phyloP scores from a whole-genome alignment of 2,888 invertebrate genomes.

The Agrochola lychnidis region DNA sequence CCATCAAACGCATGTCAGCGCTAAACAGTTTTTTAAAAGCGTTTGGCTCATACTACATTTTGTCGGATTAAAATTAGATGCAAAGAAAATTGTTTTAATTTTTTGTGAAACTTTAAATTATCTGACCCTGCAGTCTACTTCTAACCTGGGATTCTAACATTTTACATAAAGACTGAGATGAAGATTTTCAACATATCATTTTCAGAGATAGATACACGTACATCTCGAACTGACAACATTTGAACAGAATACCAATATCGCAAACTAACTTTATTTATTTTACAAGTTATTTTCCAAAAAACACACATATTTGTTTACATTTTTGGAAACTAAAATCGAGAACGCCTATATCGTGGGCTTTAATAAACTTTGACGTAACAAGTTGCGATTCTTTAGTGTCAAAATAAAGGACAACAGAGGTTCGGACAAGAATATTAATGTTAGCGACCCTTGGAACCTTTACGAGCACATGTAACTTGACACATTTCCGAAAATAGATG shows the following conservation, averaged over 20 bases:
- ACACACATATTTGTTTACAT: background rate
- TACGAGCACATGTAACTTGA: constrained; percentile 30
- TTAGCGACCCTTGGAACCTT: constrained; percentile 33
- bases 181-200: background rate
- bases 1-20: too few relatives aligned
- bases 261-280: background rate
- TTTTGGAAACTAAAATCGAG: background rate
- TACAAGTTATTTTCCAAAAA: background rate
- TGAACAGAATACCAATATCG: background rate
- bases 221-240: background rate
- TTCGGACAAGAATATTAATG: constrained; percentile 53
- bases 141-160: too few relatives aligned
- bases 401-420: constrained; percentile 40
- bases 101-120: background rate
- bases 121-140: background rate
- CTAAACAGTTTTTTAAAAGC: too few relatives aligned
- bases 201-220: background rate
- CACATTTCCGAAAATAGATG: constrained; percentile 32
- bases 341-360: background rate
- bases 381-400: constrained; percentile 46
- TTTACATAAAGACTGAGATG: background rate
- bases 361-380: constrained; percentile 26
- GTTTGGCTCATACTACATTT: too few relatives aligned
- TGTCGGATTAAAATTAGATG: background rate
- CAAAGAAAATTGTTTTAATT: background rate